Conservation (phyloP, 2,797 vertebrate genomes). For the Cossypha dichroa region DNA sequence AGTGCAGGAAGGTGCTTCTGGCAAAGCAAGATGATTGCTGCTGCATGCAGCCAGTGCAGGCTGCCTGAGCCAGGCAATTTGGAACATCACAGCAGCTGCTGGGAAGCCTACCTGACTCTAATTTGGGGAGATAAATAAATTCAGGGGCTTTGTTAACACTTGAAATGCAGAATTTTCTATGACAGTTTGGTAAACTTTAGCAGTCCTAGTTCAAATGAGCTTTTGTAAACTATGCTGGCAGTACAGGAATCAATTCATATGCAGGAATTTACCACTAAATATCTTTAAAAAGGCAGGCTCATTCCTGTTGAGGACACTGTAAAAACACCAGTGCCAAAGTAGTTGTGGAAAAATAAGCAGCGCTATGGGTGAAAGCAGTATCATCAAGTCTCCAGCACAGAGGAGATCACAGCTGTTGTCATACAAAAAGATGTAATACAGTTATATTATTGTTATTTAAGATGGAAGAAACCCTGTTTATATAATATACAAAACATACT, state of each 20-base stretch:
- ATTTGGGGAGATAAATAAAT: neutral
- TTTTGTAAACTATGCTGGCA: neutral
- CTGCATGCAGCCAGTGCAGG: neutral
- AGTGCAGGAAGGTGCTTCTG: neutral
- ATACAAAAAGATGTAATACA: neutral
- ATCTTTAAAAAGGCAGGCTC: neutral
- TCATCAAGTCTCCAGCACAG: neutral
- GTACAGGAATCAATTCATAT: neutral
- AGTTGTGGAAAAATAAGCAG: neutral
- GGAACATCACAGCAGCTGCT: neutral
- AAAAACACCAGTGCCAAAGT: neutral
- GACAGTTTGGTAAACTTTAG: neutral
- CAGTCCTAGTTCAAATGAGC: neutral
- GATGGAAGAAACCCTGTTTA: constrained; percentile 51
- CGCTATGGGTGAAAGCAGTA: neutral
- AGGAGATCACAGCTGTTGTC: constrained; percentile 27
- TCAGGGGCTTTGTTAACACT: neutral
- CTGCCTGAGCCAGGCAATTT: neutral
- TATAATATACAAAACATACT: constrained; percentile 34
- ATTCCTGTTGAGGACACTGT: constrained; percentile 31
- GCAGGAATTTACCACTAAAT: neutral
- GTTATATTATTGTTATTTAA: neutral
- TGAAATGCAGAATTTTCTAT: neutral
- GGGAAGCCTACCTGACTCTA: neutral
- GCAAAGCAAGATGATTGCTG: neutral